These are phyloP conservation scores for Drosophila algonquin DNA, from an alignment of 2,888 invertebrate genomes.

Conservation along the genomic window DNA sequence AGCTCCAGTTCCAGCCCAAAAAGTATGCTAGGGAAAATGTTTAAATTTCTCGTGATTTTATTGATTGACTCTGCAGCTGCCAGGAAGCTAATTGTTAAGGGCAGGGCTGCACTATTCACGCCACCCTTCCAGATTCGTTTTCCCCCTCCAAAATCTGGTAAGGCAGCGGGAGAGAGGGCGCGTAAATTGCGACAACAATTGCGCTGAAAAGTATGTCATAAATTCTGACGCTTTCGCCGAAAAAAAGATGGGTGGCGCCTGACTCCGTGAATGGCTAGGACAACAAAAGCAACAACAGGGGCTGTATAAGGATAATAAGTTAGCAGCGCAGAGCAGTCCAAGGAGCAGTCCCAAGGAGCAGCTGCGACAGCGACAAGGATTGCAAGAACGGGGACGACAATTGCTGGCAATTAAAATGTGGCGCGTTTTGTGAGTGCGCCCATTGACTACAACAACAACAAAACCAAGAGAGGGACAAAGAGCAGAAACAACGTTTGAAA, in stretches of 20 bases:
- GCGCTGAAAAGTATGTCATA: conserved; percentile 80
- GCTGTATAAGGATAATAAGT: conserved; percentile 39
- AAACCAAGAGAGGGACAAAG: conserved; percentile 3
- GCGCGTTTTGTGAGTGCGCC: conserved; percentile 69
- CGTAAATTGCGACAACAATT: conserved; percentile 80
- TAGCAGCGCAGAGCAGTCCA: conserved; percentile 19
- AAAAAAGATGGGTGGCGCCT: conserved; percentile 19
- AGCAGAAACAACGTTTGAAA: background rate
- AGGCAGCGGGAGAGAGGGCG: conserved; percentile 31
- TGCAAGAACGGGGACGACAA: conserved; percentile 64
- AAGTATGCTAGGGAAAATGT: conserved; percentile 14
- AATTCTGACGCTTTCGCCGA: conserved; percentile 66
- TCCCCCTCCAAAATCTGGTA: conserved; percentile 7
- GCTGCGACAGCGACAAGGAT: conserved; percentile 32
- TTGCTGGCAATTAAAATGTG: conserved; percentile 81
- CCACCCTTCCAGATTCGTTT: conserved; percentile 5
- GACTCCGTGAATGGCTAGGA: conserved; percentile 1
- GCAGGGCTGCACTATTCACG: background rate
- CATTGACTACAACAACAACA: conserved; percentile 55
- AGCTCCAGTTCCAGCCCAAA: background rate
- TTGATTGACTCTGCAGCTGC: conserved; percentile 46
- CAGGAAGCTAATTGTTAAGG: conserved; percentile 38
- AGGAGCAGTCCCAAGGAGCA: conserved; percentile 33
- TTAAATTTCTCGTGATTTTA: conserved; percentile 27
- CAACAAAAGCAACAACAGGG: conserved; percentile 21